Conservation (phyloP, 2,797 vertebrate genomes). For the Coluber constrictor region DNA sequence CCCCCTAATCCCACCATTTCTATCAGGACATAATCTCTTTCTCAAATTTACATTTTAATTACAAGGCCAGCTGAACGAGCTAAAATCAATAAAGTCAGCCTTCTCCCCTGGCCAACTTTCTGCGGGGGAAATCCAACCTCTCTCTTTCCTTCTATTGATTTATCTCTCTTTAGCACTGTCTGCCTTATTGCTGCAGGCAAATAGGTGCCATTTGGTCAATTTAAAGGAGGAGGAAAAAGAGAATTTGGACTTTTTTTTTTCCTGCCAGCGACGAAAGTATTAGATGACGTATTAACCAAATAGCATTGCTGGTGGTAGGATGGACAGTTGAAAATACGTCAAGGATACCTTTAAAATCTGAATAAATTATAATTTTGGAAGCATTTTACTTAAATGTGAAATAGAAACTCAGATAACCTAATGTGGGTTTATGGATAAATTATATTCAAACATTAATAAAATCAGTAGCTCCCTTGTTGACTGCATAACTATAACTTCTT, state of each 20-base stretch:
- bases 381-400: neutral
- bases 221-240: slow-evolving; percentile 61
- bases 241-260: slow-evolving; percentile 51
- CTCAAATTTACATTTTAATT: slow-evolving; percentile 99
- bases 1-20: slow-evolving; percentile 89
- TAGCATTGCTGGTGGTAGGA: neutral
- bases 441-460: neutral
- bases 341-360: slow-evolving; percentile 8
- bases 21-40: slow-evolving; percentile 97
- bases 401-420: slow-evolving; percentile 28
- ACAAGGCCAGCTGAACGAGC: slow-evolving; percentile 94
- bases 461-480: neutral
- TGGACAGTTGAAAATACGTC: neutral
- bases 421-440: slow-evolving; percentile 31
- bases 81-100: slow-evolving; percentile 92
- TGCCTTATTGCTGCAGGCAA: slow-evolving; percentile 82
- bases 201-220: slow-evolving; percentile 78
- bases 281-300: slow-evolving; percentile 28
- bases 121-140: slow-evolving; percentile 70
- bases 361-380: neutral
- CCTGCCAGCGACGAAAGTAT: slow-evolving; percentile 22
- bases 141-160: slow-evolving; percentile 83
- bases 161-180: slow-evolving; percentile 73
- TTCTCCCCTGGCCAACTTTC: slow-evolving; percentile 71
- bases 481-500: neutral